Base-by-base conservation (phyloP, 1,140 invertebrate genomes). In the Bombus confusus region DNA sequence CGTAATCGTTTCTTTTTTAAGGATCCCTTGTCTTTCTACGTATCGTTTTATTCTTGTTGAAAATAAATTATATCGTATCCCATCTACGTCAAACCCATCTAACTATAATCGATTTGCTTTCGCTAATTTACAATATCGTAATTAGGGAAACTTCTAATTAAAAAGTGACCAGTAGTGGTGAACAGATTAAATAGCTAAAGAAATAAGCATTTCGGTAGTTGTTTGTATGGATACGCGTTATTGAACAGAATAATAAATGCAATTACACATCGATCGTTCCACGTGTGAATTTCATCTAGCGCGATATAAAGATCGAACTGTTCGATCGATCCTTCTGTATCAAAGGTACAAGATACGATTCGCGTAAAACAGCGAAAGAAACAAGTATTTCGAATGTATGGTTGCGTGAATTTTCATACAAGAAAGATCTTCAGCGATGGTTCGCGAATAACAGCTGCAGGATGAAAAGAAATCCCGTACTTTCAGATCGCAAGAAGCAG, bases 201-300 rank as follows among this genome's bases (percentile, higher is more conserved):
- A 22, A 22, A 22, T 6, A 22, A 52, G 18, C 47, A 52, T 52
- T 22, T 52, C 18, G 47, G 0, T 52, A 22, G 18, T 22, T 22
- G 18, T 1, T 52, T 52, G 47, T 3, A 37, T 37, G 37, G 37
- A 37, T 37, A 37, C 37, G 37, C 37, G 85, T 89, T 85, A 92
- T 91, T 92, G 91, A 91, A 80, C 87, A 71, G 91, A 91, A 92
- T 92, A 91, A 94, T 92, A 91, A 88, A 89, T 87, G 88, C 90
- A 90, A 93, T 93, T 91, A 92, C 83, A 52, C 87, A 68, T 64
- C 74, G 77, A 77, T 75, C 74, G 80, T 78, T 82, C 15, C 80
- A 71, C 86, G 43, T 10, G 34, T 34, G 43, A 10, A 69, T n/a
- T 34, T 39, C 10, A n/a, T 25, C 28, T 62, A 10, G 68, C 3